A percentile compares a stretch with the other conserved stretches of the same genome.
Conservation (phyloP, 2,797 vertebrate species). For the Thaleichthys pacificus region DNA sequence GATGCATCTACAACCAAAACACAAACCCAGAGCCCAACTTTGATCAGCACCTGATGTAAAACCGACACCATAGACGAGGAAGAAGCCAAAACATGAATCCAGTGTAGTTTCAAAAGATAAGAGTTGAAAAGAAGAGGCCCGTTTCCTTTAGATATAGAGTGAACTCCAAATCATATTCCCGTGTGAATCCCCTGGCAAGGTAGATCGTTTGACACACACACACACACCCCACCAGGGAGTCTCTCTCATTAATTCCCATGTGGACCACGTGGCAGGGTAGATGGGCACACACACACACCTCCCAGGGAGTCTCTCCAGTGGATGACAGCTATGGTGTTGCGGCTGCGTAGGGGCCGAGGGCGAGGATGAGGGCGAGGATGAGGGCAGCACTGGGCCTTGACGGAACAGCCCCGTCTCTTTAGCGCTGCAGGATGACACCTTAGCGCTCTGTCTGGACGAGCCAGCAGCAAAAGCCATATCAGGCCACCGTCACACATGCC, state of each 20-base stretch:
- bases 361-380: constrained; percentile 13
- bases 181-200: too few relatives aligned
- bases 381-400: constrained; percentile 35
- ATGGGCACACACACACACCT: constrained; percentile 59
- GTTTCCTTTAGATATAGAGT: constrained; percentile 12
- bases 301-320: constrained; percentile 50
- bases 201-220: too few relatives aligned
- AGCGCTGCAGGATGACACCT: constrained; percentile 7
- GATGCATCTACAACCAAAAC: background rate
- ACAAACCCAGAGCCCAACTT: background rate
- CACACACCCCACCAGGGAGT: too few relatives aligned
- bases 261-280: background rate
- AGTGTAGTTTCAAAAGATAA: background rate
- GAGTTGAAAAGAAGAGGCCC: background rate
- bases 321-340: constrained; percentile 50
- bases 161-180: background rate
- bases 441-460: constrained; percentile 10
- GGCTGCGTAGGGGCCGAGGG: constrained; percentile 22
- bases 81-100: background rate
- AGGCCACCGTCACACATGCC: background rate
- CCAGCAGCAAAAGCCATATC: constrained; percentile 5
- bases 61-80: background rate
- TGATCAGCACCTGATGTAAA: background rate
- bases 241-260: background rate
- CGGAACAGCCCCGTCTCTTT: constrained; percentile 36